Base-by-base conservation (phyloP, 1,140 invertebrate genomes). In the Teleogryllus occipitalis region DNA sequence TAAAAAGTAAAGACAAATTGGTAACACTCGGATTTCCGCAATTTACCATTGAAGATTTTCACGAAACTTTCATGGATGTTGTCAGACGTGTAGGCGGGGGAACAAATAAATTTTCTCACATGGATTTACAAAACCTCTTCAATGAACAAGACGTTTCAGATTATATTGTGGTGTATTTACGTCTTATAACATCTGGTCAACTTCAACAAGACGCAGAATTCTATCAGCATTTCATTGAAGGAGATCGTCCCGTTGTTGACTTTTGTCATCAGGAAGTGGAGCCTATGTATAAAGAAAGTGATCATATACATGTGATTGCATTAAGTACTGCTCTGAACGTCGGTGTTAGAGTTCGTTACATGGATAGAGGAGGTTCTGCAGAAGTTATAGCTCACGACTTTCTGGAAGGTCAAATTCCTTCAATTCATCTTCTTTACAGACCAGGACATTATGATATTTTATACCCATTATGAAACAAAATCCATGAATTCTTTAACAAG, bases 41-140 rank as follows among this genome's bases (percentile, higher is more conserved):
- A 84, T 98, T 98, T 84, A 98, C 97, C 76, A 92, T 98, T n/a
- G 97, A 98, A 87, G 97, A 99, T 86, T 99, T 99, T 88, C 95
- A 98, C 89, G 97, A 98, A 83, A 97, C 94, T 83, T 98, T 98
- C 87, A 96, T 98, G 93, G 96, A 98, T 88, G 95, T 97, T 8
- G 90, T 98, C 7, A 91, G 93, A 82, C 91, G 92, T 85, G 92
- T 98, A 79, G 92, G 92, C 46, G 90, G 90, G 21, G 88, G 89
- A 54, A 87, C 88, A 22, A 80, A 76, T 78, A 14, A 14, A 15
- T 85, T 88, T 22, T 88, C 90, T 46, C 87, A 89, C 78, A 87
- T 88, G 76, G 93, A 94, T 83, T 86, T 96, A 39, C 92, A 94
- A 83, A 92, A 90, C 83, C 89, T 94, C 78, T 95, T 96, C 81